phyloP scores from a whole-genome alignment of 2,113 vertebrate genomes.

The Scartelaos histophorus region DNA sequence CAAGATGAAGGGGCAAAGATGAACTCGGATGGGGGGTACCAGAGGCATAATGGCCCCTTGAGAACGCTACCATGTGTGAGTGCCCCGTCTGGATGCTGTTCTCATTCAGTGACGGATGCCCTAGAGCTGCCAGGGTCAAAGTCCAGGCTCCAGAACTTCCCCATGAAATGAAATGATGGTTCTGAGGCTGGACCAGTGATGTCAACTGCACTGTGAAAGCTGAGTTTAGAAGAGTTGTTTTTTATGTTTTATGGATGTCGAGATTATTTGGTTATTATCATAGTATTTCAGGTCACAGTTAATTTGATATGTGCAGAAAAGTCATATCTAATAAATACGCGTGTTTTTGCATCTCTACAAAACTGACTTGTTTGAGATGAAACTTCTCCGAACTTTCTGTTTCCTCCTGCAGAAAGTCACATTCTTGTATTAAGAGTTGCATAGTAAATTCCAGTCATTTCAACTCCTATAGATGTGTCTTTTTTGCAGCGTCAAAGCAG shows the following conservation, averaged over 20 bases:
- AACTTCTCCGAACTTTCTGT: no score
- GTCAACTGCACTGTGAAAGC: slow-evolving; percentile 20
- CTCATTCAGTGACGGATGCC: slow-evolving; percentile 67
- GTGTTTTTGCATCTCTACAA: no score
- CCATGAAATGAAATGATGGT: slow-evolving; percentile 38
- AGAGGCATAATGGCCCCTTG: slow-evolving; percentile 56
- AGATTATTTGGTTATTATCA: background rate
- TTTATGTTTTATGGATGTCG: background rate
- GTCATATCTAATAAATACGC: no score
- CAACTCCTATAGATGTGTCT: no score
- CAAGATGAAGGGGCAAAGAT: slow-evolving; percentile 66
- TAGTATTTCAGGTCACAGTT: background rate
- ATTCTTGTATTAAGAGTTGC: no score
- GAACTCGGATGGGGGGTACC: slow-evolving; percentile 45
- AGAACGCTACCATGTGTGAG: slow-evolving; percentile 74
- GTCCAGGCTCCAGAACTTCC: slow-evolving; percentile 39
- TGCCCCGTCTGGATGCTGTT: slow-evolving; percentile 58
- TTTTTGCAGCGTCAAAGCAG: slow-evolving; percentile 23
- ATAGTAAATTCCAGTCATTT: no score
- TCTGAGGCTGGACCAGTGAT: slow-evolving; percentile 49
- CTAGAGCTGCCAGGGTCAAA: slow-evolving; percentile 43
- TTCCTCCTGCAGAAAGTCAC: no score
- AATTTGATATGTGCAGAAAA: no score
- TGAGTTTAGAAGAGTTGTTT: background rate
- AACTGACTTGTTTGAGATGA: no score